Base-by-base conservation (phyloP, 92 coral and sea anemone species). In the Zoanthus sansibaricus region DNA sequence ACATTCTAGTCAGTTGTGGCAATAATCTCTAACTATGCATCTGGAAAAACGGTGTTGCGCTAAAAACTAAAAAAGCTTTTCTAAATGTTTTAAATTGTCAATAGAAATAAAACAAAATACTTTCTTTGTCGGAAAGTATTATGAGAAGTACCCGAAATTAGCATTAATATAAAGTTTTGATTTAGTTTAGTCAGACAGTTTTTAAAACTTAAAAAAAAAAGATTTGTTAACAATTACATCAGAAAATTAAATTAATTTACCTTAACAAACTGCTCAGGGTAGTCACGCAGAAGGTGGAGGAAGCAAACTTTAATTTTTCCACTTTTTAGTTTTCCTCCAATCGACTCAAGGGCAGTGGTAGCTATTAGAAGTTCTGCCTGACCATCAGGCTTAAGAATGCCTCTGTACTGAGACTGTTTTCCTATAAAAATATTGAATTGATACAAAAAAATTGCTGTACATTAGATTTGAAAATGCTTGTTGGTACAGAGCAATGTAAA, bases 271-370 rank as follows among this genome's bases (percentile, higher is more conserved):
- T 70, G 67, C 14, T 82, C 75, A 1, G 87, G 14, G 33, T 91
- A 49, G 4, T 86, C 86, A 10, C 61, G 77, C 10, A 93, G 86
- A 42, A 93, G 56, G 16, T 13, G 33, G 46, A 93, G 68, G 71
- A 54, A 72, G 30, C 76, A 68, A 45, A 75, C 62, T 66, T 80
- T 71, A 17, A 93, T 86, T 11, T 71, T 14, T 10, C 89, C 89
- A 14, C 83, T 82, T 59, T 66, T 86, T 70, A 93, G 69, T 62
- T 4, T 71, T 42, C 71, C 83, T 12, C 82, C 76, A 42, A 87
- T 69, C n/a, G 87, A 89, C 47, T 91, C 91, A 51, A 93, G 89
- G 48, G 88, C 84, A 7, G 92, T 88, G 2, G 72, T 75, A 18
- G 96, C 93, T 18, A 20, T 4, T 52, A 87, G 75, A 12, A 93